These are phyloP conservation scores for Parnassius mnemosyne DNA, from an alignment of 2,888 invertebrate genomes.

Conservation along the genomic window DNA sequence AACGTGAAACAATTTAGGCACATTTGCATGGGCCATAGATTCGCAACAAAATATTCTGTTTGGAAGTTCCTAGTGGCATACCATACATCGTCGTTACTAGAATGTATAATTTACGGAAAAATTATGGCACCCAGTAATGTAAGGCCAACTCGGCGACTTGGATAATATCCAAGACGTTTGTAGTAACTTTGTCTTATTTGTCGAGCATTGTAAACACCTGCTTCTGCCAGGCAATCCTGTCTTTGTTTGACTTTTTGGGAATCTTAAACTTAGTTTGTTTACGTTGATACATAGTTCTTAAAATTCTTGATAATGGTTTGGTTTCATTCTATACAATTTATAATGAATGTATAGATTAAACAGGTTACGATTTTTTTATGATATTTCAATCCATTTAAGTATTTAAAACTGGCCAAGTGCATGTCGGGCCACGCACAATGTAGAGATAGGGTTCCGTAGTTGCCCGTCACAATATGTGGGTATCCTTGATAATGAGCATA, in stretches of 20 bases:
- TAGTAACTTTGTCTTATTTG: conserved; percentile 49
- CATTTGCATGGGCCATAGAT: conserved; percentile 56
- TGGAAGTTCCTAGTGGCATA: conserved; percentile 38
- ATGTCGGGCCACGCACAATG: too few species aligned
- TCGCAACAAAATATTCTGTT: conserved; percentile 37
- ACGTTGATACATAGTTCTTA: conserved; percentile 26
- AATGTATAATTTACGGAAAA: conserved; percentile 39
- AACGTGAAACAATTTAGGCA: conserved; percentile 34
- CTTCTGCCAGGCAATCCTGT: conserved; percentile 44
- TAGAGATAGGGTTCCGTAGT: too few species aligned
- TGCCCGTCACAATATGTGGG: too few species aligned
- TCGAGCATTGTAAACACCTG: conserved; percentile 54
- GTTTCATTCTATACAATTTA: too few species aligned
- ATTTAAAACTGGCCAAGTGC: too few species aligned
- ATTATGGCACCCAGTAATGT: conserved; percentile 37
- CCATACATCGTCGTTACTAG: conserved; percentile 38
- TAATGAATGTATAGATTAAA: too few species aligned
- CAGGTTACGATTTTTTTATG: too few species aligned
- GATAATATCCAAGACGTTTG: conserved; percentile 51
- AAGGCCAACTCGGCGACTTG: conserved; percentile 40
- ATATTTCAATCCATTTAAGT: too few species aligned
- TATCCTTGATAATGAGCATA: too few species aligned
- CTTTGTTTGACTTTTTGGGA: conserved; percentile 46
- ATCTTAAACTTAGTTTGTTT: conserved; percentile 33
- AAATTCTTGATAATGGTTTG: too few species aligned